These are phyloP conservation scores for Cebus imitator DNA, from an alignment of 2,113 vertebrate species.

Conservation along the genomic window DNA sequence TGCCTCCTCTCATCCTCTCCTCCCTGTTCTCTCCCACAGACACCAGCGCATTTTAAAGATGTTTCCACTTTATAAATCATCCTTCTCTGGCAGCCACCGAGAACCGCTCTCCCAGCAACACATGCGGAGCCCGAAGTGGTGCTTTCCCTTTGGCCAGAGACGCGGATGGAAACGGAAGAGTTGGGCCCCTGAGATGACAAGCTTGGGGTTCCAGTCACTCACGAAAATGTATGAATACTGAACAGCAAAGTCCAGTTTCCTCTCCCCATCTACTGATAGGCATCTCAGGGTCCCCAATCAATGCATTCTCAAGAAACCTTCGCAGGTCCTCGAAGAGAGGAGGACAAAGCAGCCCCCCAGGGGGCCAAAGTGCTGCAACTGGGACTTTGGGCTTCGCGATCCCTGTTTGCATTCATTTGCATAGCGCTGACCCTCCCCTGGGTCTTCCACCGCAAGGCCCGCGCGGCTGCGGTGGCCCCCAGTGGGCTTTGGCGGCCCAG, in stretches of 20 bases:
- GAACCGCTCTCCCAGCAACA: slow-evolving; percentile 65
- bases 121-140: background rate
- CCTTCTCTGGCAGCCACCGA: slow-evolving; percentile 83
- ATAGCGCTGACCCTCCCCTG: background rate
- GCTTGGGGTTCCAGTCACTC: background rate
- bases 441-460: too few relatives aligned
- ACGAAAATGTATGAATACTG: background rate
- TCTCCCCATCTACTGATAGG: background rate
- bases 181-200: background rate
- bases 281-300: background rate
- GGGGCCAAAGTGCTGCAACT: background rate
- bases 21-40: slow-evolving; percentile 79
- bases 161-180: background rate
- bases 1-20: slow-evolving; percentile 45
- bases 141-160: background rate
- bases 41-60: slow-evolving; percentile 87
- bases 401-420: slow-evolving; percentile 44
- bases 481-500: fast-evolving
- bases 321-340: background rate
- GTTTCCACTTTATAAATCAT: slow-evolving; percentile 91
- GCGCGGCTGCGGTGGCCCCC: fast-evolving
- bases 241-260: background rate
- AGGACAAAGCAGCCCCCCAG: background rate
- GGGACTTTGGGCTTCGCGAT: fast-evolving
- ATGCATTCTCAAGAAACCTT: background rate